Percentiles rank a stretch among this genome's conserved stretches.
Evolutionary conservation across 1,140 invertebrate genomes (phyloP).

Genomic region (Dendrolimus kikuchii): DNA sequence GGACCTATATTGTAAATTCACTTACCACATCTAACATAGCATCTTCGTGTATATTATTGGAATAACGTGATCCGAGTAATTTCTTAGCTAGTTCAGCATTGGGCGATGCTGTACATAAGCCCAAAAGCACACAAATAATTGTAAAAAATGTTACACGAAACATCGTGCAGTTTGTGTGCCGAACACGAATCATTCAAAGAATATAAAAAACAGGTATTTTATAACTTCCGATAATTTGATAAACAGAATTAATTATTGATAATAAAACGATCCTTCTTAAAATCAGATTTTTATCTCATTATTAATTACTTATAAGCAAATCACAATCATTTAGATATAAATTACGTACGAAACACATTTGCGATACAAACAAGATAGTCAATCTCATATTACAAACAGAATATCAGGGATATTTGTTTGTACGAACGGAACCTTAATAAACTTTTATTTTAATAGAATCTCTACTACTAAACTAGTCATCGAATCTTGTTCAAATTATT

Average conservation of each 20-base stretch:
- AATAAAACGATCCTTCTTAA: background rate
- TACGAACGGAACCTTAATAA: too few species aligned
- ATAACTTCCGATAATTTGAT: background rate
- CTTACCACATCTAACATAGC: conserved; percentile 20
- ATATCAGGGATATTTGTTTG: too few species aligned
- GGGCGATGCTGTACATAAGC: conserved; percentile 11
- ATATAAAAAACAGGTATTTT: background rate
- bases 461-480: too few species aligned
- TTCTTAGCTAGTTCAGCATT: conserved; percentile 22
- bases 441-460: too few species aligned
- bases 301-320: too few species aligned
- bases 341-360: background rate
- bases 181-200: background rate
- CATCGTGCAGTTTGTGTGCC: background rate
- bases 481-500: too few species aligned
- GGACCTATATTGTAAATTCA: background rate
- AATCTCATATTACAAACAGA: too few species aligned
- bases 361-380: too few species aligned
- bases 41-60: conserved; percentile 12
- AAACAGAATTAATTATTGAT: background rate
- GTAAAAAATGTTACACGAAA: background rate
- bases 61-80: conserved; percentile 10
- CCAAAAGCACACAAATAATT: conserved; percentile 5
- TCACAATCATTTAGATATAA: background rate
- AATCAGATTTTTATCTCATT: too few species aligned